Base-by-base conservation (phyloP, 2,888 invertebrate species). In the Amiota mariae region DNA sequence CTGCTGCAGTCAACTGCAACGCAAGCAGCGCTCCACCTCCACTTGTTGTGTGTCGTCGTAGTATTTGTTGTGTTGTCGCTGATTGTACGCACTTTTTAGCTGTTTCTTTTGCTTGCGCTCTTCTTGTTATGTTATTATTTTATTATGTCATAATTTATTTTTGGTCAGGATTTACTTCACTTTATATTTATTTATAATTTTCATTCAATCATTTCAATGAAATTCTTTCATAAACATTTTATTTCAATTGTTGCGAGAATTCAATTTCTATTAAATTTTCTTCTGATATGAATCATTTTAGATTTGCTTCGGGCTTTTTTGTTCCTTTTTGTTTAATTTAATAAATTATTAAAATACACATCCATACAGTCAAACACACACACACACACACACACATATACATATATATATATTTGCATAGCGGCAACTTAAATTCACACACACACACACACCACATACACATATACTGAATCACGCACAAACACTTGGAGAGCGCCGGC, bases 111-210 rank as follows among this genome's bases (percentile, higher is more conserved):
- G 72, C 73, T 71, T 79, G 81, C 75, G 12, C 11, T 70, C 11
- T 70, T 70, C 54, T 56, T 59, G 56, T 68, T 36, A 6, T 36
- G 36, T 36, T 36, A 6, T 36, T 36, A 36, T 59, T 57, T 72
- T 80, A 84, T 84, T 84, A 84, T 85, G 86, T 86, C 84, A 85
- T 82, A 79, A 82, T 81, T 85, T 79, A 82, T 83, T 81, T 80
- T 77, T 76, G 78, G 77, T 36, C 77, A 83, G 81, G 81, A 84
- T 82, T 82, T 85, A 78, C 79, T 79, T 51, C 70, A 9, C 12
- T 20, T 64, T 63, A 47, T 48, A 13, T 76, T 83, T 76, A n/a
- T 10, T 73, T 74, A 75, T 75, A 77, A 75, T 76, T 80, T 72
- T 77, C 78, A 80, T 71, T 78, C 63, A 20, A n/a, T 71, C 70